Conservation (phyloP, 2,888 invertebrate genomes). For the Brachypterus glaber region DNA sequence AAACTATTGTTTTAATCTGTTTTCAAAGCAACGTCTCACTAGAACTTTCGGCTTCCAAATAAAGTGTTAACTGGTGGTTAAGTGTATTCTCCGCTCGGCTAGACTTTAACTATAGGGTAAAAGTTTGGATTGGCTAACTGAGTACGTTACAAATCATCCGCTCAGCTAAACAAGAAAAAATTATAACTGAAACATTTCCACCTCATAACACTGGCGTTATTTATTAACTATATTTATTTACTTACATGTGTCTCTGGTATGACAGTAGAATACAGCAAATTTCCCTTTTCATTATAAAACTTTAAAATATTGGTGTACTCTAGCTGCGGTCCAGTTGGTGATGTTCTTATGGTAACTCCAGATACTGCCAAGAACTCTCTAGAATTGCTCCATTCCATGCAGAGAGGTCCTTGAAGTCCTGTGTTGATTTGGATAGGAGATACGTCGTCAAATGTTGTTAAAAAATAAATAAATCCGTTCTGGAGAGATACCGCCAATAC, state of each 20-base stretch:
- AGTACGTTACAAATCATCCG: no score
- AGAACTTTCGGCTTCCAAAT: no score
- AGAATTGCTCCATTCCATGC: constrained; percentile 96
- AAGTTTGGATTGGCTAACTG: no score
- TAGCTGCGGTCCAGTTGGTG: constrained; percentile 32
- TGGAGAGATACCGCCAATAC: constrained; percentile 81
- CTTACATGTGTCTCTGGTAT: constrained; percentile 56
- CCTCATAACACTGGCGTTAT: no score
- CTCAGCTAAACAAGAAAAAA: no score
- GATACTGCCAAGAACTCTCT: constrained; percentile 86
- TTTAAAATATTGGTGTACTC: constrained; percentile 76
- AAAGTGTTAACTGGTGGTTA: no score
- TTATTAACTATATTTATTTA: constrained; percentile 1
- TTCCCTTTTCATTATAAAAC: constrained; percentile 83
- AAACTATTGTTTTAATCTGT: no score
- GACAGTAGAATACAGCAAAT: constrained; percentile 67
- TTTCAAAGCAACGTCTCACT: no score
- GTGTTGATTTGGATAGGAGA: constrained; percentile 81
- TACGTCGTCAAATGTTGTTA: constrained; percentile 89
- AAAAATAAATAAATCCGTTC: constrained; percentile 80
- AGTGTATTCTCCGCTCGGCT: no score
- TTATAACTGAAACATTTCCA: no score
- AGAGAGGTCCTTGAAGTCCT: constrained; percentile 67
- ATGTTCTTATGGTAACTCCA: constrained; percentile 52
- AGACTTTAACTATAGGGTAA: no score